These are phyloP conservation scores for Branchinecta sandiegonensis DNA, from an alignment of 2,888 invertebrate species.

Conservation along the genomic window DNA sequence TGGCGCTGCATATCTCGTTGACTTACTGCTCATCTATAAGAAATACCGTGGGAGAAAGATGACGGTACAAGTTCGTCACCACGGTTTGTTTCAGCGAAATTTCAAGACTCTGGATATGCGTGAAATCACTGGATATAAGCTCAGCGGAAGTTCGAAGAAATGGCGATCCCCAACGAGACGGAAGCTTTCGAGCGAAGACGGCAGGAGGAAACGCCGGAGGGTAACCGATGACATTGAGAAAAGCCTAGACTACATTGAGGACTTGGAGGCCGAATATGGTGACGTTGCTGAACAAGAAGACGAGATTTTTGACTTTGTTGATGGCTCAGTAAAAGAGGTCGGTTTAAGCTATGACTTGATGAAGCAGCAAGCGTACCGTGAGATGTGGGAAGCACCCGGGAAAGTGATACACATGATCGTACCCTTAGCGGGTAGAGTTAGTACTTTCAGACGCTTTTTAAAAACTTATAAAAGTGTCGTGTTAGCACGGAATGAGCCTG, in stretches of 20 bases:
- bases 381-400: conserved; percentile 23
- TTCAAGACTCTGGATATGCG: conserved; percentile 46
- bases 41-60: conserved; percentile 84
- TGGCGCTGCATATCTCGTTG: conserved; percentile 82
- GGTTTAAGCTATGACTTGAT: background rate
- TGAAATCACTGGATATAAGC: background rate
- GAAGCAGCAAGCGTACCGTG: conserved; percentile 19
- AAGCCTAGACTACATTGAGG: background rate
- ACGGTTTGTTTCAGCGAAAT: conserved; percentile 83
- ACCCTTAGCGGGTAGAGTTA: conserved; percentile 67
- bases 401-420: conserved; percentile 59
- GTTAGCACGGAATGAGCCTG: conserved; percentile 45
- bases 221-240: conserved; percentile 39
- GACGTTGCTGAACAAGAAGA: conserved; percentile 25
- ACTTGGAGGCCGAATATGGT: background rate
- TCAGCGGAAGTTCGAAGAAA: background rate
- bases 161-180: background rate
- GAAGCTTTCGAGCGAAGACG: background rate
- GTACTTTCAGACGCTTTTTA: conserved; percentile 68
- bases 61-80: conserved; percentile 84
- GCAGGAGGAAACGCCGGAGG: conserved; percentile 30
- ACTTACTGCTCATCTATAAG: conserved; percentile 75
- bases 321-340: background rate
- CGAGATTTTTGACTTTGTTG: background rate
- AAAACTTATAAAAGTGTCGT: conserved; percentile 63